These are phyloP conservation scores for Cacoxenus indagator DNA, from an alignment of 2,888 invertebrate genomes.

Conservation along the genomic window DNA sequence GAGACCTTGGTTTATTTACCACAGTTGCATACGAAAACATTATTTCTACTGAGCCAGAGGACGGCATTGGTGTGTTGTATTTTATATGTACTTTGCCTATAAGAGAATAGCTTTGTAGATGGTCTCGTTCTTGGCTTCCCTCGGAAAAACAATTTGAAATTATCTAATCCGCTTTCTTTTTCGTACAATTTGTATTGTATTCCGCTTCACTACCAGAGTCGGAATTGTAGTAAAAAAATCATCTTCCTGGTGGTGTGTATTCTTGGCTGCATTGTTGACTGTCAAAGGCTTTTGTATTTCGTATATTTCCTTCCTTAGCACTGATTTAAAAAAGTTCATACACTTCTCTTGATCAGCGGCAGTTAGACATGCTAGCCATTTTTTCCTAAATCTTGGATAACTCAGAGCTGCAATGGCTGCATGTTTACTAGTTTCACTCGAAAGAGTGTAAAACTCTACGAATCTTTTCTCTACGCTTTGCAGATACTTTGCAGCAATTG, in stretches of 20 bases:
- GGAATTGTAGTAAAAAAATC: not conserved
- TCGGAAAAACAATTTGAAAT: not conserved
- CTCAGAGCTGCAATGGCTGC: constrained; percentile 15
- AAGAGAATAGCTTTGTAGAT: too few relatives aligned
- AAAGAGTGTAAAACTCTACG: constrained; percentile 6
- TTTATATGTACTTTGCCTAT: too few relatives aligned
- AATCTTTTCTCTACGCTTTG: too few relatives aligned
- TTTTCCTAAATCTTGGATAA: constrained; percentile 6
- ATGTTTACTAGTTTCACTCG: constrained; percentile 9
- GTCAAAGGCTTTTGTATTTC: not conserved
- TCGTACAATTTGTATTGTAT: not conserved
- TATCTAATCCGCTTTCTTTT: not conserved
- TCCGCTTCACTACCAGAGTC: not conserved
- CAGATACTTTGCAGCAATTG: constrained; percentile 1
- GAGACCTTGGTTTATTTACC: too few relatives aligned
- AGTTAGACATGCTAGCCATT: too few relatives aligned
- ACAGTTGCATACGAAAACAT: too few relatives aligned
- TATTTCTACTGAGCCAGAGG: too few relatives aligned
- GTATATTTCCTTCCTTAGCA: not conserved
- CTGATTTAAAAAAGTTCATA: not conserved
- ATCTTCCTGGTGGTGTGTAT: constrained; percentile 8
- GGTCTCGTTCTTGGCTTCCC: not conserved
- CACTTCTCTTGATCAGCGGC: not conserved
- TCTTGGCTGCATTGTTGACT: not conserved
- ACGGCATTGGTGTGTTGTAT: too few relatives aligned